Evolutionary conservation across 1,140 invertebrate genomes (phyloP).

Genomic region (Macrobrachium rosenbergii): DNA sequence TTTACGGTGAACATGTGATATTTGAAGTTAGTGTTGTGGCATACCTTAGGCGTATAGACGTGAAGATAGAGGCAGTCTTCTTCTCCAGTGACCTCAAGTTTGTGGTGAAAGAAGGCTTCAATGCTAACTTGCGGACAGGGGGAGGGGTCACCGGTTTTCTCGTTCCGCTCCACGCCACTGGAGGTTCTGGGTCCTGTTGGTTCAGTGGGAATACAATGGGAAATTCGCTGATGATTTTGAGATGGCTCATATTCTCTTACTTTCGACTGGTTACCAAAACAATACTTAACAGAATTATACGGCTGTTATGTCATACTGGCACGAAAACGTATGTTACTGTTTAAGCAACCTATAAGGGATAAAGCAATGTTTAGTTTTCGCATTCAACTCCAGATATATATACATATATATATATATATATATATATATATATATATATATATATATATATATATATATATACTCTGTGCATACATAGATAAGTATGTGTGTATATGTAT

Average conservation of each 20-base stretch:
- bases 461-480: neutral
- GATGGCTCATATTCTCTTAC: no score
- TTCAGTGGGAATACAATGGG: no score
- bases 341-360: neutral
- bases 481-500: neutral
- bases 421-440: conserved; percentile 20
- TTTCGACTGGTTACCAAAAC: no score
- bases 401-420: conserved; percentile 27
- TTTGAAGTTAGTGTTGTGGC: neutral
- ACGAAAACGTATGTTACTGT: neutral
- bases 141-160: neutral
- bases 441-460: conserved; percentile 1
- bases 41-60: conserved; percentile 10
- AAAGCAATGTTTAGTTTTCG: no score
- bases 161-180: neutral
- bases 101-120: neutral
- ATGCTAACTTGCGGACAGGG: neutral
- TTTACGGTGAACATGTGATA: neutral
- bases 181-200: neutral
- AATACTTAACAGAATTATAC: no score
- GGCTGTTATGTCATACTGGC: neutral
- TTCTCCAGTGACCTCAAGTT: neutral
- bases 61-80: conserved; percentile 17
- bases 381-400: neutral
- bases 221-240: no score